Evolutionary conservation across 1,140 invertebrate species (phyloP), one percentile per base, ranked within the genome.

Genomic region (Muscidifurax raptorellus): DNA sequence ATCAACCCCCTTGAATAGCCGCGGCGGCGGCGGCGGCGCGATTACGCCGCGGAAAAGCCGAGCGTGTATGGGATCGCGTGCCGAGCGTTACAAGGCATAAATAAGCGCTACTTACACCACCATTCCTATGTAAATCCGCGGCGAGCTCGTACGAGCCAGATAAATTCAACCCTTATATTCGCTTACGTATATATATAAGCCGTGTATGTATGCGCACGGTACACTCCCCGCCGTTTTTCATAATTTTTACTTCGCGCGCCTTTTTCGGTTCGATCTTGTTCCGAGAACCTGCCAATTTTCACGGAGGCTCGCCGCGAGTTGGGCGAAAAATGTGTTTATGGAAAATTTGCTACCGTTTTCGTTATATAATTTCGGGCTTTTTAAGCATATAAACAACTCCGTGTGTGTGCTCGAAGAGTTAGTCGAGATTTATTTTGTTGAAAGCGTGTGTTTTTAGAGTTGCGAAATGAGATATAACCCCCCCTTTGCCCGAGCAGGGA

Each of bases 121-220:
- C 86, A 87, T 90, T 89, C 85, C 88, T 90, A 90, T 90, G 89
- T 89, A 89, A 90, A 90, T 89, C 80, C 9, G 7, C 47, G 36
- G 66, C 84, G 75, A 69, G 52, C 77, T 36, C 86, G 74, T 85
- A 86, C 79, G 71, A 86, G 82, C 86, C 79, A 22, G 79, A 80
- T 80, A 69, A 80, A 80, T 80, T 71, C 79, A 71, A 40, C 36
- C 79, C 79, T 44, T 36, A 30, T 32, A 18, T 27, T 18, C 18
- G 25, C 25, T 77, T 27, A 1, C 44, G 7, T 59, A 10, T 36
- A 12, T 32, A 5, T 32, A 4, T 28, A 22, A n/a, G 30, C 5
- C 72, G 15, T 32, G 10, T 71, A 10, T 27, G 4, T 30, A 6
- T 30, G 13, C 3, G 27, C n/a, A n/a, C 59, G 7, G 15, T 15